Evolutionary conservation across 2,113 vertebrate genomes (phyloP).

Genomic region (Amphiprion percula): DNA sequence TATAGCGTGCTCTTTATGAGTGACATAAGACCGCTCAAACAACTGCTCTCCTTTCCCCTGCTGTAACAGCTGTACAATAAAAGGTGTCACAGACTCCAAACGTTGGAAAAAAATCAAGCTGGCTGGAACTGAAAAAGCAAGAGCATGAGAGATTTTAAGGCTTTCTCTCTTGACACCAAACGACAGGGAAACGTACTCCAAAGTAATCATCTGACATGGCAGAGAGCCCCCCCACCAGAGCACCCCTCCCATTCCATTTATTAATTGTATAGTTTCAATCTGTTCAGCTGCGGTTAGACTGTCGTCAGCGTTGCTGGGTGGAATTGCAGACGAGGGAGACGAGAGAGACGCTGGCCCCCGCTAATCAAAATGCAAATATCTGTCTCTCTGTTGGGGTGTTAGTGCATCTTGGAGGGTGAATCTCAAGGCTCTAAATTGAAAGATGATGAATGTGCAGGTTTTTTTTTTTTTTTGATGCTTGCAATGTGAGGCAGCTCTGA

Average conservation of each 20-base stretch:
- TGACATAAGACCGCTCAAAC: slow-evolving; percentile 61
- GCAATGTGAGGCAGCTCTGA: slow-evolving; percentile 42
- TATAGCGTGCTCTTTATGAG: slow-evolving; percentile 42
- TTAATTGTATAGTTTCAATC: slow-evolving; percentile 74
- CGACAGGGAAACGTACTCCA: slow-evolving; percentile 40
- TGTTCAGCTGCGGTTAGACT: slow-evolving; percentile 44
- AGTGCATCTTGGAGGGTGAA: slow-evolving; percentile 68
- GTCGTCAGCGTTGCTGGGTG: slow-evolving; percentile 40
- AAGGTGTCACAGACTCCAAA: slow-evolving; percentile 43
- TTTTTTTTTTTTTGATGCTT: slow-evolving; percentile 44
- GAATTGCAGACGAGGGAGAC: slow-evolving; percentile 50
- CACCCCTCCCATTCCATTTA: slow-evolving; percentile 29
- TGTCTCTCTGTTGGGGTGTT: slow-evolving; percentile 66
- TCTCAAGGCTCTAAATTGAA: slow-evolving; percentile 75
- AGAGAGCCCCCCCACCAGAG: background rate
- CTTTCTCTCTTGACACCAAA: slow-evolving; percentile 31
- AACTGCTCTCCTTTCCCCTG: slow-evolving; percentile 12
- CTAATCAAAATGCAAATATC: slow-evolving; percentile 84
- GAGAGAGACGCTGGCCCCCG: slow-evolving; percentile 22
- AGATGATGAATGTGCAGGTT: slow-evolving; percentile 78
- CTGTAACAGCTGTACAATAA: slow-evolving; percentile 46
- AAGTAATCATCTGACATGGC: slow-evolving; percentile 63
- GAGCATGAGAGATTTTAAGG: slow-evolving; percentile 11
- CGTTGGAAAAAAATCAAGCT: background rate
- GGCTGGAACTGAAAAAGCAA: slow-evolving; percentile 24